These are phyloP conservation scores for Dicrostonyx torquatus DNA, from an alignment of 2,797 vertebrate species.

Conservation along the genomic window DNA sequence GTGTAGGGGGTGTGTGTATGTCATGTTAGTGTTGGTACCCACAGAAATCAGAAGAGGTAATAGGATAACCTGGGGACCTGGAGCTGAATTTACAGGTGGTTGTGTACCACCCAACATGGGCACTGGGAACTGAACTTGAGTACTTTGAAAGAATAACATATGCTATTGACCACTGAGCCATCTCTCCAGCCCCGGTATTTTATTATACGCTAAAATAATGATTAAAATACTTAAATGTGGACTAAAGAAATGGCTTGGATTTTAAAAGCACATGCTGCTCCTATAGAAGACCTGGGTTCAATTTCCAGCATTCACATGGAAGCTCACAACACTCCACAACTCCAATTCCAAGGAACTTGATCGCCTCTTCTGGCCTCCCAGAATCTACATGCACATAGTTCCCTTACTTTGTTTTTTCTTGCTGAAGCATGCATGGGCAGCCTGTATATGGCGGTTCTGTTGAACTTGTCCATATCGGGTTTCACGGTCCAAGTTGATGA, in stretches of 20 bases:
- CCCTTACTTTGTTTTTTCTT: too few species aligned
- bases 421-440: too few species aligned
- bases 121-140: background rate
- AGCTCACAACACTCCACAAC: background rate
- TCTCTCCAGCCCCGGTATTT: background rate
- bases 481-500: too few species aligned
- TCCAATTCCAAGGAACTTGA: background rate
- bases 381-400: background rate
- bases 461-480: too few species aligned
- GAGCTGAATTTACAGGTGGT: background rate
- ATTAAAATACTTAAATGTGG: background rate
- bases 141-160: background rate
- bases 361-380: background rate
- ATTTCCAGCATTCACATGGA: background rate
- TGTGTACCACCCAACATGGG: background rate
- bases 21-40: background rate
- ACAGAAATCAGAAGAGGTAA: background rate
- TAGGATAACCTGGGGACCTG: background rate
- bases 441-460: too few species aligned
- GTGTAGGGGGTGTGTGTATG: background rate
- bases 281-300: background rate
- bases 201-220: background rate
- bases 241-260: background rate
- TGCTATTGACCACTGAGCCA: background rate
- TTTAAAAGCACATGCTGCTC: background rate